Conservation (phyloP, 1,140 invertebrate genomes). For the Scaptomyza pallida region DNA sequence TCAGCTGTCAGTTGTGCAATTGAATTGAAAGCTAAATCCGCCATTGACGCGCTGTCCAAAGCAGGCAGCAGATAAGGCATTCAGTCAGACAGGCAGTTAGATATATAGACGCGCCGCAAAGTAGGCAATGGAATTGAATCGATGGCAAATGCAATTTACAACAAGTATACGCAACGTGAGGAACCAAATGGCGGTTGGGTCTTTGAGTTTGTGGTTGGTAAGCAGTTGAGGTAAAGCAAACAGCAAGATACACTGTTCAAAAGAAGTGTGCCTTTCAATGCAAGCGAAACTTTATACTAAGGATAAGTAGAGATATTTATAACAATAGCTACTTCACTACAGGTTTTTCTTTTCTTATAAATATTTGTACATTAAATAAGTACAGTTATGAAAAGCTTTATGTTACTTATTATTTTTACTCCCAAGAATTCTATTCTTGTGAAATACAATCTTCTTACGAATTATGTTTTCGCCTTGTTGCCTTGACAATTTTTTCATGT, state of each 20-base stretch:
- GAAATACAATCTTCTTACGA: neutral
- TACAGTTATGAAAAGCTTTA: too few species aligned
- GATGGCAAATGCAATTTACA: slow-evolving; percentile 39
- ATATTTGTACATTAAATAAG: too few species aligned
- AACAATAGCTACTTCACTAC: too few species aligned
- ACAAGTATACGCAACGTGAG: slow-evolving; percentile 48
- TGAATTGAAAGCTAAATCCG: slow-evolving; percentile 25
- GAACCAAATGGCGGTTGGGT: neutral
- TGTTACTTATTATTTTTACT: too few species aligned
- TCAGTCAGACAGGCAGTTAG: neutral
- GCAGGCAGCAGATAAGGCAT: slow-evolving; percentile 5
- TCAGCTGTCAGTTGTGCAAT: slow-evolving; percentile 40
- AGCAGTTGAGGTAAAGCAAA: too few species aligned
- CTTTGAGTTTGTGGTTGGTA: too few species aligned
- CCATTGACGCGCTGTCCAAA: slow-evolving; percentile 18
- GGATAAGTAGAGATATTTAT: too few species aligned
- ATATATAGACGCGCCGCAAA: slow-evolving; percentile 41
- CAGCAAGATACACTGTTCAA: too few species aligned
- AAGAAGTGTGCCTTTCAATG: too few species aligned
- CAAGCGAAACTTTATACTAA: too few species aligned
- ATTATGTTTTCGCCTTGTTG: neutral
- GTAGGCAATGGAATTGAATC: slow-evolving; percentile 65
- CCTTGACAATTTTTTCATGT: neutral
- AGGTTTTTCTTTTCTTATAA: too few species aligned
- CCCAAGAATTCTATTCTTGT: neutral